Percentiles rank a stretch among this genome's conserved stretches.
phyloP scores from a whole-genome alignment of 1,140 invertebrate genomes.

The Mycetomoellerius zeteki region DNA sequence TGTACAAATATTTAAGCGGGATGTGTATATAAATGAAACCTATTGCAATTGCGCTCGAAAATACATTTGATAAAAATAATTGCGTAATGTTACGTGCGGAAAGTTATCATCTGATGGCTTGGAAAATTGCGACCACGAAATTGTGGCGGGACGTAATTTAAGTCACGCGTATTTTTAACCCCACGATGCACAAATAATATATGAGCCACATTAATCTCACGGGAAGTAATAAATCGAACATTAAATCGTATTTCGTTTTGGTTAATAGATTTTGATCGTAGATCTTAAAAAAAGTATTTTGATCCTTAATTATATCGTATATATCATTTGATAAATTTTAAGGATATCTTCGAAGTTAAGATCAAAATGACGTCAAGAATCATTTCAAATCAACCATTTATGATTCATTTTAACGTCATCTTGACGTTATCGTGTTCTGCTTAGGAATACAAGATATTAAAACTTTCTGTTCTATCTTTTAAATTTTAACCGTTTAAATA shows the following conservation, averaged over 20 bases:
- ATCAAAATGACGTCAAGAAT: too few relatives aligned
- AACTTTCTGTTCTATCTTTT: not conserved
- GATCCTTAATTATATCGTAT: not conserved
- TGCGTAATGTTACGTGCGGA: conserved; percentile 22
- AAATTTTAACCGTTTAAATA: not conserved
- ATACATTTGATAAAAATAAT: conserved; percentile 54
- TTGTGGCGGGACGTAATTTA: conserved; percentile 24
- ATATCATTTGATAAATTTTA: not conserved
- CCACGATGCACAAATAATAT: conserved; percentile 5
- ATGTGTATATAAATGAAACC: conserved; percentile 49
- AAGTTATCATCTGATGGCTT: conserved; percentile 43
- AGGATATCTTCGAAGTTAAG: not conserved
- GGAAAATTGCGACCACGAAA: conserved; percentile 37
- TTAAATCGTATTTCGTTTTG: not conserved
- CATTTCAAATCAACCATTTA: too few relatives aligned
- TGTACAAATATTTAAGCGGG: conserved; percentile 60
- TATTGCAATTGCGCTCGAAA: conserved; percentile 36
- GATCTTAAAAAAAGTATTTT: not conserved
- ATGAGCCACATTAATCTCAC: conserved; percentile 23
- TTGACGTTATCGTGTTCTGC: too few relatives aligned
- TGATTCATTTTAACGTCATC: too few relatives aligned
- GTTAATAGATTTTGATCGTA: not conserved
- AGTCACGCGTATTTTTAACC: conserved; percentile 24
- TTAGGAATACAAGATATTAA: not conserved
- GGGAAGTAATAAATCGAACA: not conserved